Conservation (phyloP, 2,888 invertebrate species). For the Griposia aprilina region DNA sequence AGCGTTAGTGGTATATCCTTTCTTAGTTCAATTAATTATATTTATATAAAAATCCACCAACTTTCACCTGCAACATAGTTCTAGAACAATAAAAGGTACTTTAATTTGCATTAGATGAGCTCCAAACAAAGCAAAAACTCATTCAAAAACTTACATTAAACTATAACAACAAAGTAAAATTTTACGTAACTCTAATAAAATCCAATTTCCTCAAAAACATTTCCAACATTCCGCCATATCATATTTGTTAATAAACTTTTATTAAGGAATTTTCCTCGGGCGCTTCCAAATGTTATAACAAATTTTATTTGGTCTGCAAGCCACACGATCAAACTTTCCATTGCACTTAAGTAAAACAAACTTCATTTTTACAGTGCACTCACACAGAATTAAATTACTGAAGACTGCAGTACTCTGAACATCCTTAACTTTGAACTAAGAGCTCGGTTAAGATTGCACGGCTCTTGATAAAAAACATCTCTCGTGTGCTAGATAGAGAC, state of each 20-base stretch:
- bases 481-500: background rate
- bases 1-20: too few relatives aligned
- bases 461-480: constrained; percentile 50
- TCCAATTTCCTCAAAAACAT: constrained; percentile 28
- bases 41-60: background rate
- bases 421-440: constrained; percentile 60
- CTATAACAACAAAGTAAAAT: background rate
- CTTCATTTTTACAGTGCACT: constrained; percentile 64
- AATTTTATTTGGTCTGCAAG: constrained; percentile 50
- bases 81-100: background rate
- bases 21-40: background rate
- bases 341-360: constrained; percentile 61
- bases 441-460: constrained; percentile 54
- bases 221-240: constrained; percentile 18
- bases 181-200: constrained; percentile 35
- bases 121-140: background rate
- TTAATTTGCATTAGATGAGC: background rate
- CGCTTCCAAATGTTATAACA: constrained; percentile 48
- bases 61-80: background rate
- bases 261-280: constrained; percentile 47
- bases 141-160: constrained; percentile 3
- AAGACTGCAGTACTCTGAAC: constrained; percentile 50
- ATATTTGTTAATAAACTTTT: constrained; percentile 58
- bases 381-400: constrained; percentile 64
- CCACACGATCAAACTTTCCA: constrained; percentile 53